Conservation (phyloP, 2,797 vertebrate genomes). For the Poeciliopsis infans region DNA sequence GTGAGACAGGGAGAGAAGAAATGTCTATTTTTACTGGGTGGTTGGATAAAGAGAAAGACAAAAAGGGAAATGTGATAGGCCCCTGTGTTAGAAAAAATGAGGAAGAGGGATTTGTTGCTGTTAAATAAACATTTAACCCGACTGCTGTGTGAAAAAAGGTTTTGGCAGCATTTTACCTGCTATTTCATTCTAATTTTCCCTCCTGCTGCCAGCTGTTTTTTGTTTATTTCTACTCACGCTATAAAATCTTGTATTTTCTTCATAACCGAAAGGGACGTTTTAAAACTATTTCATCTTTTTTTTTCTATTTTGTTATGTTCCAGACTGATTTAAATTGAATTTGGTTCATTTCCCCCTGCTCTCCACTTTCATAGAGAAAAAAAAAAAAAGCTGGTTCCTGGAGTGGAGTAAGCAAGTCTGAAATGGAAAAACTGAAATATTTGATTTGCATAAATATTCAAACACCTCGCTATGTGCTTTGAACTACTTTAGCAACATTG, state of each 20-base stretch:
- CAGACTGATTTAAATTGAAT: not conserved
- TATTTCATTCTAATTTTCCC: constrained; percentile 8
- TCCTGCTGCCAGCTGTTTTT: not conserved
- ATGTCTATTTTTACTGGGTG: constrained; percentile 71
- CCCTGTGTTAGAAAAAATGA: constrained; percentile 45
- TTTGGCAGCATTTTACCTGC: constrained; percentile 37
- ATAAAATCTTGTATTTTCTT: not conserved
- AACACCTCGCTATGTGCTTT: not conserved
- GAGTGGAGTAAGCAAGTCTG: not conserved
- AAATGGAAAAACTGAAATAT: not conserved
- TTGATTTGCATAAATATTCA: not conserved
- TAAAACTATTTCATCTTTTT: not conserved
- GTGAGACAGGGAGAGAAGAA: constrained; percentile 44
- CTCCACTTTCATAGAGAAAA: not conserved
- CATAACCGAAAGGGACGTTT: not conserved
- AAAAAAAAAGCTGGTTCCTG: not conserved
- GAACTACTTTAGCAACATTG: not conserved
- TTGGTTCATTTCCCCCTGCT: not conserved
- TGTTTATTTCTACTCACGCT: not conserved
- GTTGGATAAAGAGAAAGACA: constrained; percentile 30
- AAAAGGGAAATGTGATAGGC: constrained; percentile 60
- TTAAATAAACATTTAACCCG: constrained; percentile 45
- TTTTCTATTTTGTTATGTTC: not conserved
- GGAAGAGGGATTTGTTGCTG: constrained; percentile 46
- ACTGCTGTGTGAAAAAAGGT: constrained; percentile 66